Evolutionary conservation across 2,797 vertebrate genomes (phyloP).

Genomic region (Schizothorax lantsangensis): DNA sequence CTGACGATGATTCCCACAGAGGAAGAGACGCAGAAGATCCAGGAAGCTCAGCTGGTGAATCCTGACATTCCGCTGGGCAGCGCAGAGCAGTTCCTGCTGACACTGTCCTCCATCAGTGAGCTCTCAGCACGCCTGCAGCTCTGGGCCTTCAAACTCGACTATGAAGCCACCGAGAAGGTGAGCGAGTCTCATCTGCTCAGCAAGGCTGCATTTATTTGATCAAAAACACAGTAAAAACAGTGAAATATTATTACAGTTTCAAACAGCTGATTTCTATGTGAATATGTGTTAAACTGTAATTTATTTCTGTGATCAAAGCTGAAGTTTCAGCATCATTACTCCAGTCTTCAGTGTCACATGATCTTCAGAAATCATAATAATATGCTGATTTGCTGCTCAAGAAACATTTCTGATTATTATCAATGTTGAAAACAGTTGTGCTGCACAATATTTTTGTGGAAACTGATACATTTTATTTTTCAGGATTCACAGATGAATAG

Average conservation of each 20-base stretch:
- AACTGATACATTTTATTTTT: not conserved
- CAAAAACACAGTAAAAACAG: not conserved
- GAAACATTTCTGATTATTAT: not conserved
- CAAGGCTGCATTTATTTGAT: not conserved
- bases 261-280: not conserved
- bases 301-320: no score
- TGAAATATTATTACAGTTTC: not conserved
- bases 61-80: conserved; percentile 85
- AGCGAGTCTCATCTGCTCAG: not conserved
- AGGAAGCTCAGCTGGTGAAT: conserved; percentile 85
- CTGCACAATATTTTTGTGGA: not conserved
- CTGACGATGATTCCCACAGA: conserved; percentile 88
- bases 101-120: conserved; percentile 86
- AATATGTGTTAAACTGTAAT: not conserved
- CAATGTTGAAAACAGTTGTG: not conserved
- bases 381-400: no score
- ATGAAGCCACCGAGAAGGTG: conserved; percentile 91
- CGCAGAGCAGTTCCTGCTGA: conserved; percentile 88
- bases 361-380: no score
- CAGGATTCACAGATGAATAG: not conserved
- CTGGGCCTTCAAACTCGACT: conserved; percentile 92
- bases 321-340: not conserved
- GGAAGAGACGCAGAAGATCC: conserved; percentile 90
- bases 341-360: no score
- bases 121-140: conserved; percentile 88